Conservation (phyloP, 2,113 vertebrate species). For the Labeo catla region DNA sequence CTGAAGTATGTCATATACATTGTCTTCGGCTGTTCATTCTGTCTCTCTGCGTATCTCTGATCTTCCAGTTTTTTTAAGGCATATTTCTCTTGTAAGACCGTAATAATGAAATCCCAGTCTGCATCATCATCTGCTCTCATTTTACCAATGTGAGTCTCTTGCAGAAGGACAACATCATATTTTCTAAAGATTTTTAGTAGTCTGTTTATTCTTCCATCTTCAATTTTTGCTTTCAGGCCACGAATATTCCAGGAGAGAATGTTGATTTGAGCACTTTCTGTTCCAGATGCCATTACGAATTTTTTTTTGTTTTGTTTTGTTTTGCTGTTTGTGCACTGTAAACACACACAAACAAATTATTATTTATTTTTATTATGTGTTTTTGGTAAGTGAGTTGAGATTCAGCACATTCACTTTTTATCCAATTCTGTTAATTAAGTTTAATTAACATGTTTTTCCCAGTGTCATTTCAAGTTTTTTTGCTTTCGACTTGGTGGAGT, state of each 20-base stretch:
- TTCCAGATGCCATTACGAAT: background rate
- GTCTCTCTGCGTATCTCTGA: background rate
- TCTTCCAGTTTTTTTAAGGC: background rate
- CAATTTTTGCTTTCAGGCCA: background rate
- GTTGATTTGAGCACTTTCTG: background rate
- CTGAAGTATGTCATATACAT: background rate
- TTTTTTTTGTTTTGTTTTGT: too few species aligned
- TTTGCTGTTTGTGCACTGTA: background rate
- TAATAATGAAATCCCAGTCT: too few species aligned
- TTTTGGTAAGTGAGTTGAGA: background rate
- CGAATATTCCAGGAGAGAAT: background rate
- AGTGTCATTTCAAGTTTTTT: too few species aligned
- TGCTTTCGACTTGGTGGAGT: too few species aligned
- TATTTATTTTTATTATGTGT: too few species aligned
- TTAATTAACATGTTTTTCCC: too few species aligned
- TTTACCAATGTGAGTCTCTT: background rate
- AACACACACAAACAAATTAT: background rate
- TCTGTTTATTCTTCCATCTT: fast-evolving
- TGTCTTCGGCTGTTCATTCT: background rate
- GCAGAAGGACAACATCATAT: background rate
- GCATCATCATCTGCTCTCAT: too few species aligned
- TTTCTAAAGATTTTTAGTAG: background rate
- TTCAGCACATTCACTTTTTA: background rate
- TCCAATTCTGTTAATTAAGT: background rate
- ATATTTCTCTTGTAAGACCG: too few species aligned